Conservation (phyloP, 1,140 invertebrate species). For the Mizuhopecten yessoensis region DNA sequence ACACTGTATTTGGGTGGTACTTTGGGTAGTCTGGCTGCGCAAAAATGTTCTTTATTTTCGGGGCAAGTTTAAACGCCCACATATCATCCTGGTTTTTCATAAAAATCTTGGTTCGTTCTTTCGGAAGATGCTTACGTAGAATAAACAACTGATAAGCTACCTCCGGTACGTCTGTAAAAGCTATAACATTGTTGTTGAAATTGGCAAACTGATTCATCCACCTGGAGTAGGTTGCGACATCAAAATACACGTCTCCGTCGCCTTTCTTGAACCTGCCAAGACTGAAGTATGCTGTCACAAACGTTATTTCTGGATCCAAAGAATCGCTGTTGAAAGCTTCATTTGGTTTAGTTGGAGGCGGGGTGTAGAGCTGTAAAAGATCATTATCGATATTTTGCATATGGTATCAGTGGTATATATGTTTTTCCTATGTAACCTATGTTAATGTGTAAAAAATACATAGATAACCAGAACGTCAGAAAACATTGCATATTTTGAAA, state of each 20-base stretch:
- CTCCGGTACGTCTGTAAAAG: slow-evolving; percentile 69
- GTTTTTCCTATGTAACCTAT: too few relatives aligned
- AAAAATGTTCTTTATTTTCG: slow-evolving; percentile 69
- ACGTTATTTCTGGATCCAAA: slow-evolving; percentile 60
- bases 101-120: slow-evolving; percentile 65
- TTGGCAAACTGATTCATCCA: slow-evolving; percentile 74
- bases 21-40: slow-evolving; percentile 72
- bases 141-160: slow-evolving; percentile 52
- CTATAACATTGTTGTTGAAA: slow-evolving; percentile 71
- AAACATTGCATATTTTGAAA: too few relatives aligned
- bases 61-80: slow-evolving; percentile 72
- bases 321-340: background rate
- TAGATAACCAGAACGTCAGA: too few relatives aligned
- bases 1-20: slow-evolving; percentile 76
- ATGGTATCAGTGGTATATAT: too few relatives aligned
- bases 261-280: slow-evolving; percentile 71
- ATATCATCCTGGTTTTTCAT: slow-evolving; percentile 67
- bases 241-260: slow-evolving; percentile 52
- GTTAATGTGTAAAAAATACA: too few relatives aligned
- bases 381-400: too few relatives aligned
- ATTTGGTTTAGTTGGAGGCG: background rate
- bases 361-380: background rate
- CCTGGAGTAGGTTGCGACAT: slow-evolving; percentile 62
- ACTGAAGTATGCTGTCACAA: slow-evolving; percentile 75
- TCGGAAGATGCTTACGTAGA: slow-evolving; percentile 59